phyloP scores from a whole-genome alignment of 2,113 vertebrate species.

The Lontra canadensis region DNA sequence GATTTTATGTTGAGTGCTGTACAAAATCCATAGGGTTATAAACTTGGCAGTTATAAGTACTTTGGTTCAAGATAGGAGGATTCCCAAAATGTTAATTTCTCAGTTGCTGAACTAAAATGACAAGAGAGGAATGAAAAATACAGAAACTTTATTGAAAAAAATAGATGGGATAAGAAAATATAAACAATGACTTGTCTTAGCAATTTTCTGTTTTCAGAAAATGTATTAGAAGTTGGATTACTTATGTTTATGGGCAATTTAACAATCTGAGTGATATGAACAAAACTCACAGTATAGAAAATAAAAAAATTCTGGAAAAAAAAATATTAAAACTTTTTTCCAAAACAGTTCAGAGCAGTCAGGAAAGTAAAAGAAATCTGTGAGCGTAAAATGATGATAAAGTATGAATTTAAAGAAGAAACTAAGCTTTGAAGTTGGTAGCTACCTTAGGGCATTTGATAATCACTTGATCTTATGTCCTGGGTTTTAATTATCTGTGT shows the following conservation, averaged over 20 bases:
- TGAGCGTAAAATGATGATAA: neutral
- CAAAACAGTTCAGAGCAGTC: neutral
- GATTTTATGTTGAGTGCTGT: neutral
- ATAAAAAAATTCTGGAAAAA: neutral
- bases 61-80: neutral
- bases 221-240: neutral
- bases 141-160: neutral
- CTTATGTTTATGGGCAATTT: neutral
- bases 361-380: neutral
- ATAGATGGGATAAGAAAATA: neutral
- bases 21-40: neutral
- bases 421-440: slow-evolving; percentile 37
- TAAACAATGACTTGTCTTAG: neutral
- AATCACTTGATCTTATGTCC: neutral
- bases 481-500: slow-evolving; percentile 41
- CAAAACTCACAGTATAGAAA: neutral
- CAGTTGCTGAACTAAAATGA: neutral
- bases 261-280: neutral
- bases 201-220: neutral
- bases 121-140: neutral
- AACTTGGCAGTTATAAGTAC: neutral
- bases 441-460: neutral
- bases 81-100: neutral
- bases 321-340: neutral
- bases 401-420: slow-evolving; percentile 49